Evolutionary conservation across 2,113 vertebrate genomes (phyloP).

Genomic region (Regulus satrapa): DNA sequence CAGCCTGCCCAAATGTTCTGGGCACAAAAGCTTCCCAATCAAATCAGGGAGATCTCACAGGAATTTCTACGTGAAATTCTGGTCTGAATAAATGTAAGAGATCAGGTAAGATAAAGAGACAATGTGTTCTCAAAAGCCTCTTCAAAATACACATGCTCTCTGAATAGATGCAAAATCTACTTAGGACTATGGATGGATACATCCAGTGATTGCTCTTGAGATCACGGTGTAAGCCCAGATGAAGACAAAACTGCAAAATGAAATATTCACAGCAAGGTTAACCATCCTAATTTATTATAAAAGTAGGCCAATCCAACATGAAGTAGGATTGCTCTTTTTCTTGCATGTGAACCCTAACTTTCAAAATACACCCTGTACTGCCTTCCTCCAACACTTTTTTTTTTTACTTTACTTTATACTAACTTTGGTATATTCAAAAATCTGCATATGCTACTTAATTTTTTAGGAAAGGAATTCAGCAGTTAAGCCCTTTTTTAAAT

Average conservation of each 20-base stretch:
- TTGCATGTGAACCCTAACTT: neutral
- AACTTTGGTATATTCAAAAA: neutral
- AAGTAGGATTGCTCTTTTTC: neutral
- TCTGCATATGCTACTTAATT: neutral
- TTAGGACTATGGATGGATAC: neutral
- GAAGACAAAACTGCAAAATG: neutral
- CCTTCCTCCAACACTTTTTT: neutral
- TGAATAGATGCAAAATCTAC: neutral
- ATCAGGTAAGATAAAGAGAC: neutral
- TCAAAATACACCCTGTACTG: neutral
- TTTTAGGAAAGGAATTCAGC: neutral
- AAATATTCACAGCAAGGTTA: neutral
- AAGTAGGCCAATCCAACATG: neutral
- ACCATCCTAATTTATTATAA: neutral
- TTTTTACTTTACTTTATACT: neutral
- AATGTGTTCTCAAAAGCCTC: neutral
- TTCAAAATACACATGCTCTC: neutral
- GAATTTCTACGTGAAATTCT: neutral
- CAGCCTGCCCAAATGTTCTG: neutral
- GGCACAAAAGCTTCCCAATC: neutral
- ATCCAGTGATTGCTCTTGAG: neutral
- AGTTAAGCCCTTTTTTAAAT: neutral
- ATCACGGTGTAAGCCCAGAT: neutral
- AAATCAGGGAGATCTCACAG: neutral
- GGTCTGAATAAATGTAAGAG: neutral